Conservation (phyloP, 2,113 vertebrate genomes). For the Pterocles gutturalis region DNA sequence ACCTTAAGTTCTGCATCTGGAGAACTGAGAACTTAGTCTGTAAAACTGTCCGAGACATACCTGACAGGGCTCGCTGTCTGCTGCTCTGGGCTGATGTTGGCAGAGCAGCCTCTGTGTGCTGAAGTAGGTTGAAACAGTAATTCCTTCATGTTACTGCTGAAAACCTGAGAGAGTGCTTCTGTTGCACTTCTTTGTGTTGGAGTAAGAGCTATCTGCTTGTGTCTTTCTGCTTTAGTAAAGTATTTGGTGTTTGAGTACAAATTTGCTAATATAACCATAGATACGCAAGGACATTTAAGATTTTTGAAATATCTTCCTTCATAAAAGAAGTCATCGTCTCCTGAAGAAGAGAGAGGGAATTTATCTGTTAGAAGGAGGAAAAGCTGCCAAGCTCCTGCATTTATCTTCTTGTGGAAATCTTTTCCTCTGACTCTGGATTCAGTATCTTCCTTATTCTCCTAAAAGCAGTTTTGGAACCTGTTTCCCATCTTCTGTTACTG, state of each 20-base stretch:
- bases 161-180: neutral
- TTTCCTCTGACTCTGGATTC: neutral
- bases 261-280: neutral
- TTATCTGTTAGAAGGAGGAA: neutral
- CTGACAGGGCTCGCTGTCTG: neutral
- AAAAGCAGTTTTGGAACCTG: neutral
- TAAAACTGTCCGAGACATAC: neutral
- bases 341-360: neutral
- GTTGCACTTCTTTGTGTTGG: neutral
- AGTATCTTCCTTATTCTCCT: constrained; percentile 3
- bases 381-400: neutral
- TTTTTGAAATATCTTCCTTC: neutral
- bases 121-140: neutral
- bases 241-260: neutral
- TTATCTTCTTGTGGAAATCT: neutral
- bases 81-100: neutral
- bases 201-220: neutral
- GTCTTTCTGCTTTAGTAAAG: neutral
- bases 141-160: neutral
- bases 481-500: constrained; percentile 41
- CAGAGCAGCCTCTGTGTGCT: neutral
- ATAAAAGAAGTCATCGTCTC: neutral
- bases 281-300: neutral
- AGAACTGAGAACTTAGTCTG: neutral
- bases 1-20: neutral